These are phyloP conservation scores for Scleropages formosus DNA, from an alignment of 2,797 vertebrate genomes.

Conservation along the genomic window DNA sequence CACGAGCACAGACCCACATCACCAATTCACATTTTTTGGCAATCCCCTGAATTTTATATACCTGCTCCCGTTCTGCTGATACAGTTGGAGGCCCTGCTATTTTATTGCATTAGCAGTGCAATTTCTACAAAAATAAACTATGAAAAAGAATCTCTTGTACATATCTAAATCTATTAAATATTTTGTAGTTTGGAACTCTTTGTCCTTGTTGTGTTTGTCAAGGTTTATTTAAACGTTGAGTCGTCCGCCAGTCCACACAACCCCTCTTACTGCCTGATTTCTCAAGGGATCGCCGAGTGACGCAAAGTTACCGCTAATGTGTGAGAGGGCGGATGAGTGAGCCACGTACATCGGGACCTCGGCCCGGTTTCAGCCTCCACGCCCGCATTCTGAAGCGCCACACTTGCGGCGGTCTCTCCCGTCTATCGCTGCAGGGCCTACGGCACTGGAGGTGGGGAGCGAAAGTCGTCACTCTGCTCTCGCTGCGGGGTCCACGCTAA, in stretches of 20 bases:
- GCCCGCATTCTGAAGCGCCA: constrained; percentile 10
- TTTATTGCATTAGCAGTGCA: neutral
- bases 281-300: neutral
- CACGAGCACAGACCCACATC: no score
- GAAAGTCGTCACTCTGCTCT: neutral
- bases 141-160: no score
- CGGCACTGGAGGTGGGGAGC: constrained; percentile 26
- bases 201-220: no score
- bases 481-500: neutral
- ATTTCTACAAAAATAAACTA: no score
- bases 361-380: neutral
- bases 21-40: no score
- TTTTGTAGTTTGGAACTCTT: no score
- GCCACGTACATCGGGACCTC: neutral
- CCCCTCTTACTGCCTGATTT: neutral
- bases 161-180: no score
- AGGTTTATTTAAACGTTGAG: no score
- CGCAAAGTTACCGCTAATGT: constrained; percentile 18
- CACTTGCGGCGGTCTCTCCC: neutral
- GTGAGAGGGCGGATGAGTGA: no score
- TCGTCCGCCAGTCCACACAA: no score
- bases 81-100: neutral
- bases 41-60: neutral
- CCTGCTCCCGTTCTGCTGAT: neutral
- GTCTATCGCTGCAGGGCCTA: constrained; percentile 24